Evolutionary conservation across 2,113 vertebrate species (phyloP).

Genomic region (Danionella cerebrum): DNA sequence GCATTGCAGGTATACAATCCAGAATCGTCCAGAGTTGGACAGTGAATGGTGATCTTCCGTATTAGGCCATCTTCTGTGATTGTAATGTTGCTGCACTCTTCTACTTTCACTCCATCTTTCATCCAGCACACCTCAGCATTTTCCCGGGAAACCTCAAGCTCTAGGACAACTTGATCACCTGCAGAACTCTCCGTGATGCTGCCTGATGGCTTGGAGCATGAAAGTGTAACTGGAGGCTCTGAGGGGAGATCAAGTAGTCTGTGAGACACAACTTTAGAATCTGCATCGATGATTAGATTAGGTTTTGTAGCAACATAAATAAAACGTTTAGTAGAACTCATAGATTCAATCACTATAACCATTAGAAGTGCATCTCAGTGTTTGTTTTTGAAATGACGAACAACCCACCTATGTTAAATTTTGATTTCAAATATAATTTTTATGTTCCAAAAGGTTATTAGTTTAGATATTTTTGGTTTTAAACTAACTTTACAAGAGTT

Average conservation of each 20-base stretch:
- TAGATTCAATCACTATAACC: too few relatives aligned
- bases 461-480: too few relatives aligned
- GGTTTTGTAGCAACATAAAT: too few relatives aligned
- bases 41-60: conserved; percentile 56
- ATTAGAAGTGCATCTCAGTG: too few relatives aligned
- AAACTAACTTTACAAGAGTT: too few relatives aligned
- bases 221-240: conserved; percentile 58
- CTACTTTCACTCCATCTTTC: conserved; percentile 52
- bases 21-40: conserved; percentile 49
- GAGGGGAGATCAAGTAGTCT: background rate
- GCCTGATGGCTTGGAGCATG: conserved; percentile 27
- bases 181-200: conserved; percentile 41
- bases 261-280: too few relatives aligned
- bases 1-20: conserved; percentile 74
- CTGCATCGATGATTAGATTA: too few relatives aligned
- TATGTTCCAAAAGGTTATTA: too few relatives aligned
- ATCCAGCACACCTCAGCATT: conserved; percentile 61
- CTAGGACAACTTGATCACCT: conserved; percentile 54
- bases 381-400: too few relatives aligned
- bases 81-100: conserved; percentile 47
- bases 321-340: too few relatives aligned
- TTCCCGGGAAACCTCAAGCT: conserved; percentile 55
- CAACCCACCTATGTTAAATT: too few relatives aligned
- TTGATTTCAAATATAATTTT: too few relatives aligned
- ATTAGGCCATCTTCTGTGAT: conserved; percentile 48